A percentile compares a stretch with the other conserved stretches of the same genome.
Conservation (phyloP, 2,113 vertebrate genomes). For the Actenoides lindsayi region DNA sequence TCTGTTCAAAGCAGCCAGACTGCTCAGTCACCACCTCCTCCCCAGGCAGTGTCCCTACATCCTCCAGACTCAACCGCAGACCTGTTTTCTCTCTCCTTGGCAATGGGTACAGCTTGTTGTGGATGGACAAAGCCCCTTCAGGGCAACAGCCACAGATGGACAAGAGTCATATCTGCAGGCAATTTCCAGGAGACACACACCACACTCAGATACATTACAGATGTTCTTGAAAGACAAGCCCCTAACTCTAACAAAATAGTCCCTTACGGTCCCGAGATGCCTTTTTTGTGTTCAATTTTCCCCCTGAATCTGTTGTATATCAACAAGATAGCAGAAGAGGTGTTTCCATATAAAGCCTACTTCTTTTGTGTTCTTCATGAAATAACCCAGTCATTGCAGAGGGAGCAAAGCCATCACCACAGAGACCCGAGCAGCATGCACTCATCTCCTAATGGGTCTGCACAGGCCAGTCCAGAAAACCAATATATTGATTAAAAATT, state of each 20-base stretch:
- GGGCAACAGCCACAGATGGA: neutral
- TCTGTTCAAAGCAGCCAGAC: neutral
- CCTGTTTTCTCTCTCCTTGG: neutral
- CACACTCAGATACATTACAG: neutral
- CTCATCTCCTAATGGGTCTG: neutral
- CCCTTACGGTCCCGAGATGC: neutral
- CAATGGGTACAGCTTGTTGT: fast-evolving
- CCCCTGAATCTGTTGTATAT: neutral
- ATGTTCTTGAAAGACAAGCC: neutral
- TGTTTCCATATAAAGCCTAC: neutral
- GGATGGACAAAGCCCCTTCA: neutral
- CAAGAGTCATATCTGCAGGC: neutral
- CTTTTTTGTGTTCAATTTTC: neutral
- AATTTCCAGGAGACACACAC: neutral
- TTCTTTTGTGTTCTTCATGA: neutral
- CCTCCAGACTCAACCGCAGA: neutral
- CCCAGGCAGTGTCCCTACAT: neutral
- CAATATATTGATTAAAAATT: neutral
- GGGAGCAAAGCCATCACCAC: neutral
- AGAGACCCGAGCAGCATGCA: fast-evolving
- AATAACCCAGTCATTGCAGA: neutral
- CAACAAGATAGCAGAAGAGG: neutral
- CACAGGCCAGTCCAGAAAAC: neutral
- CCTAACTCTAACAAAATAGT: neutral
- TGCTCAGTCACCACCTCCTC: neutral